Percentiles rank a stretch among this genome's conserved stretches.
Evolutionary conservation across 1,140 invertebrate genomes (phyloP).

Genomic region (Drosophila kikkawai): DNA sequence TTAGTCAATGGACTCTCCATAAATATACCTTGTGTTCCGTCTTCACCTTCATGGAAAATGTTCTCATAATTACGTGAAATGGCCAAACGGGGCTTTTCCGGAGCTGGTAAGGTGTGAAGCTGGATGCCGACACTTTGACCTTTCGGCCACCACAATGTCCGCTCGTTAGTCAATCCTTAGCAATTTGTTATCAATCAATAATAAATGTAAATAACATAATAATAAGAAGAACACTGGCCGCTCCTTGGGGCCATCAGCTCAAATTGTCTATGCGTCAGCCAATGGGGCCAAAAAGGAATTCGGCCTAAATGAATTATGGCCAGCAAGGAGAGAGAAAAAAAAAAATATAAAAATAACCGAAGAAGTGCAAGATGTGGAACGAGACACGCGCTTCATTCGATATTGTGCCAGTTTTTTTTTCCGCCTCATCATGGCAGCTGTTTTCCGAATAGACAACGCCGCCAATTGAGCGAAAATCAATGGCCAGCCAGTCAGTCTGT

Average conservation of each 20-base stretch:
- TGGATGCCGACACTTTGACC: slow-evolving; percentile 62
- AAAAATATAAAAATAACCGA: slow-evolving; percentile 1
- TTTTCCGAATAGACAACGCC: slow-evolving; percentile 60
- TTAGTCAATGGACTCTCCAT: neutral
- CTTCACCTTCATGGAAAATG: neutral
- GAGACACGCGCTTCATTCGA: slow-evolving; percentile 56
- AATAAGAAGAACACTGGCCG: slow-evolving; percentile 36
- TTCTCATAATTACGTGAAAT: slow-evolving; percentile 62
- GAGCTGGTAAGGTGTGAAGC: slow-evolving; percentile 20
- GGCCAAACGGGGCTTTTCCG: slow-evolving; percentile 14
- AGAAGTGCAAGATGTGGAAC: slow-evolving; percentile 35
- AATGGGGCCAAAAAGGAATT: slow-evolving; percentile 36
- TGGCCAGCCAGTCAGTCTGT: slow-evolving; percentile 40
- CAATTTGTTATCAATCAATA: slow-evolving; percentile 81
- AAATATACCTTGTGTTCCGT: slow-evolving; percentile 4
- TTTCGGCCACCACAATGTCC: slow-evolving; percentile 76
- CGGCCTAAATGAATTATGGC: slow-evolving; percentile 69
- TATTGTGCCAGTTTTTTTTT: slow-evolving; percentile 55
- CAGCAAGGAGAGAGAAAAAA: neutral
- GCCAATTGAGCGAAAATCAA: slow-evolving; percentile 77
- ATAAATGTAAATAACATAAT: slow-evolving; percentile 83
- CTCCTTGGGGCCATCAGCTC: slow-evolving; percentile 38
- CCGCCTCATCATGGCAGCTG: slow-evolving; percentile 75
- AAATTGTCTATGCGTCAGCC: slow-evolving; percentile 35
- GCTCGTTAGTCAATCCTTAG: slow-evolving; percentile 76